Conservation (phyloP, 2,888 invertebrate genomes). For the Apodemia zela region DNA sequence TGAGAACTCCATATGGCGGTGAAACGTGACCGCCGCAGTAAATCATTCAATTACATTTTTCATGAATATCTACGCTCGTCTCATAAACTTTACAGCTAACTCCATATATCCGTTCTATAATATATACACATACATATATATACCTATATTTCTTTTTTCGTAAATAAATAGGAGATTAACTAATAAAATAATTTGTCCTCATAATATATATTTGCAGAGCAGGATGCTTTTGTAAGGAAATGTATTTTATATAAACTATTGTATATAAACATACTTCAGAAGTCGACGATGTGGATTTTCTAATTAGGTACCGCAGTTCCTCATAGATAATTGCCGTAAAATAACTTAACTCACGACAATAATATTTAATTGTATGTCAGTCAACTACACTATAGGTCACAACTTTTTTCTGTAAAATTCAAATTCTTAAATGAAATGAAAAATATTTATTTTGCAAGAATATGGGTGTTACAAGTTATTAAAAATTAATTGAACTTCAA, state of each 20-base stretch:
- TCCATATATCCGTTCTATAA: neutral
- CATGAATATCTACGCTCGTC: slow-evolving; percentile 47
- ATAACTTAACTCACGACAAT: too few relatives aligned
- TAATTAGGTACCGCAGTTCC: too few relatives aligned
- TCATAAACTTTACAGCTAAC: slow-evolving; percentile 23
- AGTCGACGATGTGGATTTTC: too few relatives aligned
- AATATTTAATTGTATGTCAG: too few relatives aligned
- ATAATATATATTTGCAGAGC: neutral
- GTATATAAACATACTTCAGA: neutral
- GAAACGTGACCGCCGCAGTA: slow-evolving; percentile 75
- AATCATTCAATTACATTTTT: slow-evolving; percentile 77
- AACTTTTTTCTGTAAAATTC: too few relatives aligned
- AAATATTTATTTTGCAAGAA: too few relatives aligned
- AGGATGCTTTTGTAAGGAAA: neutral
- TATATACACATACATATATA: slow-evolving; percentile 7
- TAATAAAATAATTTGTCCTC: neutral
- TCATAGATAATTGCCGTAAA: too few relatives aligned
- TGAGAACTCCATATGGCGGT: slow-evolving; percentile 75
- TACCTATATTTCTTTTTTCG: neutral
- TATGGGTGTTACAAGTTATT: too few relatives aligned
- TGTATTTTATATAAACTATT: neutral
- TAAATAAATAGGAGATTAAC: neutral
- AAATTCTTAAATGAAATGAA: neutral
- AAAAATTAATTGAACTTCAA: too few relatives aligned
- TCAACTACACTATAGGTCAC: too few relatives aligned